Evolutionary conservation across 2,888 invertebrate species (phyloP).

Genomic region (Leucophenga maculata): DNA sequence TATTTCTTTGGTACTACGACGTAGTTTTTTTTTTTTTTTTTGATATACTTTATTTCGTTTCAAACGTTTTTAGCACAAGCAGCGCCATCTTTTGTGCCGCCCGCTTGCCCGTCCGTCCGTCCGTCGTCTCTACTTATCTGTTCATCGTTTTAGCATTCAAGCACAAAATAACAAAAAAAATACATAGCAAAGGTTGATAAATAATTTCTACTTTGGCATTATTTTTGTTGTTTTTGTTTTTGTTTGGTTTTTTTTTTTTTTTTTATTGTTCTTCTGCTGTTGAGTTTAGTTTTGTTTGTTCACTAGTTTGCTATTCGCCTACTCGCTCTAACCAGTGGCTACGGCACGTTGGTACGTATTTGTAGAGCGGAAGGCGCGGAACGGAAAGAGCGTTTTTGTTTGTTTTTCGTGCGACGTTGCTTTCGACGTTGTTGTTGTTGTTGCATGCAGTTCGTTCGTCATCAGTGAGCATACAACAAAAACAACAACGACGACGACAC

Average conservation of each 20-base stretch:
- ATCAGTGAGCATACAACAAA: conserved; percentile 42
- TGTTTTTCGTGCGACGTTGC: conserved; percentile 61
- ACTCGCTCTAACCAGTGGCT: too few species aligned
- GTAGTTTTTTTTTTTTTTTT: conserved; percentile 2
- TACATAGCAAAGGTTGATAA: conserved; percentile 45
- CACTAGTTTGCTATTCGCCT: conserved; percentile 45
- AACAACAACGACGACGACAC: neutral
- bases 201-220: conserved; percentile 44
- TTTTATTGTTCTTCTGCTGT: conserved; percentile 7
- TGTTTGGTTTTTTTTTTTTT: conserved; percentile 36
- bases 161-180: conserved; percentile 12
- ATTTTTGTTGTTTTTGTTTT: conserved; percentile 28
- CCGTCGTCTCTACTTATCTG: conserved; percentile 3
- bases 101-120: too few species aligned
- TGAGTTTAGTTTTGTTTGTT: conserved; percentile 65
- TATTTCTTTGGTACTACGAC: conserved; percentile 46
- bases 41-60: neutral
- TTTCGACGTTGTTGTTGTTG: conserved; percentile 42
- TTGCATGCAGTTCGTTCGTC: conserved; percentile 53
- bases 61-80: conserved; percentile 36
- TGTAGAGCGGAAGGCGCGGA: conserved; percentile 18
- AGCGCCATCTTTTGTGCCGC: conserved; percentile 29
- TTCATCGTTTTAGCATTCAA: conserved; percentile 49
- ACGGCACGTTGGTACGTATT: conserved; percentile 3
- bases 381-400: conserved; percentile 52